Percentiles rank a stretch among this genome's conserved stretches.
Evolutionary conservation across 2,113 vertebrate genomes (phyloP).

Genomic region (Origma solitaria): DNA sequence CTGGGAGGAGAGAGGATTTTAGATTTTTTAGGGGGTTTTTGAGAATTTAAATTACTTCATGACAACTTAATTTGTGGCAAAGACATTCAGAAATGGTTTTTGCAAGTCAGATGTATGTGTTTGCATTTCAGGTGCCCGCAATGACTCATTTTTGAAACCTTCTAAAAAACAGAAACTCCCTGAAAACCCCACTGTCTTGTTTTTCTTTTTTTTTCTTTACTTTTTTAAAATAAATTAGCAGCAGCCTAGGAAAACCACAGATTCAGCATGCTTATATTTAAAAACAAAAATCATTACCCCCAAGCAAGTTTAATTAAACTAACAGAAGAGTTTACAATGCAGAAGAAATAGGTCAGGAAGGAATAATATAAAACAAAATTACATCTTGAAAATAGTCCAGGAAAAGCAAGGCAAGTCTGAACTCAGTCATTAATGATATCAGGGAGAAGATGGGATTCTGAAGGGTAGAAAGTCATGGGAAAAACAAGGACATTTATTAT

Average conservation of each 20-base stretch:
- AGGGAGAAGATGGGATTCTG: neutral
- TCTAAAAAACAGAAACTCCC: neutral
- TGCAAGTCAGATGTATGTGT: neutral
- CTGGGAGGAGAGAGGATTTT: neutral
- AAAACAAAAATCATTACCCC: slow-evolving; percentile 29
- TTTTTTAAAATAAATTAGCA: neutral
- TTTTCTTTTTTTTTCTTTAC: rapidly evolving
- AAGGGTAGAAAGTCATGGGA: slow-evolving; percentile 36
- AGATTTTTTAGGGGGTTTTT: rapidly evolving
- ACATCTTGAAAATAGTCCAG: slow-evolving; percentile 42
- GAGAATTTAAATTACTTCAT: neutral
- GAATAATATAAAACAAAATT: slow-evolving; percentile 37
- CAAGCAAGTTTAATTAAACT: slow-evolving; percentile 37
- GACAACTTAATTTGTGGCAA: neutral
- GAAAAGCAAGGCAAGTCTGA: slow-evolving; percentile 39
- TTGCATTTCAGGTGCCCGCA: neutral
- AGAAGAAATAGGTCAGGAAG: slow-evolving; percentile 46
- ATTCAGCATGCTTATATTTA: neutral
- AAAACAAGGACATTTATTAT: slow-evolving; percentile 5
- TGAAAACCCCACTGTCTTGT: neutral
- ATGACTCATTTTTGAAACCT: neutral
- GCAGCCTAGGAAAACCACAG: neutral
- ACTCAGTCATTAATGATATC: slow-evolving; percentile 25
- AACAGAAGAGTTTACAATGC: slow-evolving; percentile 10
- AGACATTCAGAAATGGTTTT: neutral